phyloP scores from a whole-genome alignment of 1,140 invertebrate genomes.

The Trichomalopsis sarcophagae region DNA sequence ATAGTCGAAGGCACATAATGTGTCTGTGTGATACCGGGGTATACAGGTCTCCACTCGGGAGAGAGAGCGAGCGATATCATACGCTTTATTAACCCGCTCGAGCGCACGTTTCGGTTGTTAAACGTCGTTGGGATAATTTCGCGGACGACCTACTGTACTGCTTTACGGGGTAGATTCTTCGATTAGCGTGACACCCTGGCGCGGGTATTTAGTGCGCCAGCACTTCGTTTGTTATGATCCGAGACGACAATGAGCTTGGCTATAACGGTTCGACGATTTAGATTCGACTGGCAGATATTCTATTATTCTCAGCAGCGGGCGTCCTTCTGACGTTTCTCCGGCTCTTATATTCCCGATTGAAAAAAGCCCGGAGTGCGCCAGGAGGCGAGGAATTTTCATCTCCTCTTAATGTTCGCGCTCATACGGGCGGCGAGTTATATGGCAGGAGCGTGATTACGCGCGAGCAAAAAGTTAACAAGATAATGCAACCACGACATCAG shows the following conservation, averaged over 20 bases:
- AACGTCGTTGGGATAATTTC: constrained; percentile 13
- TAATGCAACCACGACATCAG: constrained; percentile 25
- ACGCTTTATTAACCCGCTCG: constrained; percentile 6
- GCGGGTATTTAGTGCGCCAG: not conserved
- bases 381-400: constrained; percentile 23
- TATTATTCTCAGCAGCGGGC: not conserved
- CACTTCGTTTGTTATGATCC: not conserved
- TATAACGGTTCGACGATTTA: not conserved
- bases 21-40: not conserved
- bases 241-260: not conserved
- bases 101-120: not conserved
- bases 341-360: not conserved
- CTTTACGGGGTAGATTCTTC: not conserved
- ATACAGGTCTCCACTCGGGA: not conserved
- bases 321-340: no score
- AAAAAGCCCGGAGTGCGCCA: not conserved
- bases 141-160: no score
- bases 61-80: not conserved
- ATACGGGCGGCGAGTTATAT: constrained; percentile 28
- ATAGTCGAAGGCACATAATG: not conserved
- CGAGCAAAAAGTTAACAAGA: constrained; percentile 45
- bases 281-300: not conserved
- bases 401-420: constrained; percentile 33
- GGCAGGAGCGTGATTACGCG: constrained; percentile 30
- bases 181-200: not conserved